phyloP scores from a whole-genome alignment of 2,888 invertebrate species.

The Acanthoscelides obtectus region DNA sequence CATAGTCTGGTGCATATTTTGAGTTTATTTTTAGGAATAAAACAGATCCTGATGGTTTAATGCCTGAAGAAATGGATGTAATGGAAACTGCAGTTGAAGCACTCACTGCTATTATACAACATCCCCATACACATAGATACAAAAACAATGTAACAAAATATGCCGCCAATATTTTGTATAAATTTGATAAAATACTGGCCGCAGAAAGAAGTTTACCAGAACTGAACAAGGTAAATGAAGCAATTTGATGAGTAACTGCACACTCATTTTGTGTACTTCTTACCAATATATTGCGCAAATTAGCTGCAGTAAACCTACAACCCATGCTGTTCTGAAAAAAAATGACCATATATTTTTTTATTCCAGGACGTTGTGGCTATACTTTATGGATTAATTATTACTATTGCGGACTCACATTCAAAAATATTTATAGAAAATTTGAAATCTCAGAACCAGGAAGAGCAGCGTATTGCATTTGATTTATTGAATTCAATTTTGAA shows the following conservation, averaged over 20 bases:
- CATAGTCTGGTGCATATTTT: too few relatives aligned
- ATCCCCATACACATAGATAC: conserved; percentile 60
- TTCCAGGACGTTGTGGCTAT: conserved; percentile 65
- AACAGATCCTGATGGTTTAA: conserved; percentile 49
- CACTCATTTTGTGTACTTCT: not conserved
- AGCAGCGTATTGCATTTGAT: conserved; percentile 54
- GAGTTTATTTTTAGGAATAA: conserved; percentile 36
- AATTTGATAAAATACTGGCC: conserved; percentile 53
- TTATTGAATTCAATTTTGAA: conserved; percentile 70
- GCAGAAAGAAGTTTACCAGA: conserved; percentile 45
- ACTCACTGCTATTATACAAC: conserved; percentile 54
- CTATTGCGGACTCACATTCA: conserved; percentile 69
- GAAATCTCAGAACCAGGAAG: conserved; percentile 47
- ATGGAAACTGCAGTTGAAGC: conserved; percentile 62
- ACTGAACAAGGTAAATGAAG: conserved; percentile 39
- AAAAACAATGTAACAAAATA: conserved; percentile 50
- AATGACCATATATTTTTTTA: too few relatives aligned
- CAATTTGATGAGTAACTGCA: not conserved
- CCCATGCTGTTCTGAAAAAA: too few relatives aligned
- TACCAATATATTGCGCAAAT: too few relatives aligned
- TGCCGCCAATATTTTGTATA: conserved; percentile 55
- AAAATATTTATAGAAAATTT: conserved; percentile 52
- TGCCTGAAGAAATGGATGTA: conserved; percentile 54
- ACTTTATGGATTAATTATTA: conserved; percentile 64
- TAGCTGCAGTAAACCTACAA: too few relatives aligned